A percentile compares a stretch with the other conserved stretches of the same genome.
Evolutionary conservation across 2,113 vertebrate species (phyloP).

Genomic region (Bos indicus): DNA sequence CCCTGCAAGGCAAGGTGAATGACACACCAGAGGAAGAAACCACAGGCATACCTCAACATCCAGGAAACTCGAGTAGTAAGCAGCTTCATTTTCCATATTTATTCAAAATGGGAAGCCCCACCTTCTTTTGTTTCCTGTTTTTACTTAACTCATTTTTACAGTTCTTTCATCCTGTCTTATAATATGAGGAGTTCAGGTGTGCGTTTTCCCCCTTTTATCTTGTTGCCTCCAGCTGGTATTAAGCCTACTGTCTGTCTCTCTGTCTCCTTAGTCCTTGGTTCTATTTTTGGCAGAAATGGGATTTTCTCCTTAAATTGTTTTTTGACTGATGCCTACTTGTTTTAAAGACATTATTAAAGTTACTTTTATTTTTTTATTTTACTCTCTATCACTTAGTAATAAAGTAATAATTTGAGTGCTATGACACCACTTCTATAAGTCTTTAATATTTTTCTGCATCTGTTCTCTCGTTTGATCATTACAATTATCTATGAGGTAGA

Average conservation of each 20-base stretch:
- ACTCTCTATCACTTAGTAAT: background rate
- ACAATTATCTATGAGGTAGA: background rate
- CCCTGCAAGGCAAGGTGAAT: background rate
- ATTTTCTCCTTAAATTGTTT: background rate
- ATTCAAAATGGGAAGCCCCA: background rate
- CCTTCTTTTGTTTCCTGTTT: background rate
- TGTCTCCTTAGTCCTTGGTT: background rate
- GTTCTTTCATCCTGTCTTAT: background rate
- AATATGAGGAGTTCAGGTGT: background rate
- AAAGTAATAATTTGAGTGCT: background rate
- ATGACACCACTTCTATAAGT: background rate
- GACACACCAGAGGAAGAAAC: background rate
- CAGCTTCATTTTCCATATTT: background rate
- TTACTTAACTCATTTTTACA: background rate
- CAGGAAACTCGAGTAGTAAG: background rate
- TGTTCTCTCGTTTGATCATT: background rate
- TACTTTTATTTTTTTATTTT: conserved; percentile 1
- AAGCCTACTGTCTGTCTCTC: background rate
- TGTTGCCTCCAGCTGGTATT: background rate
- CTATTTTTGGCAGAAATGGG: background rate
- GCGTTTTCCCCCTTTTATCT: background rate
- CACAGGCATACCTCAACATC: background rate
- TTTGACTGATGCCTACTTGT: background rate
- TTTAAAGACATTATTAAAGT: background rate
- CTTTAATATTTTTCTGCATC: background rate